Evolutionary conservation across 2,797 vertebrate species (phyloP).

Genomic region (Enteromius fasciolatus): DNA sequence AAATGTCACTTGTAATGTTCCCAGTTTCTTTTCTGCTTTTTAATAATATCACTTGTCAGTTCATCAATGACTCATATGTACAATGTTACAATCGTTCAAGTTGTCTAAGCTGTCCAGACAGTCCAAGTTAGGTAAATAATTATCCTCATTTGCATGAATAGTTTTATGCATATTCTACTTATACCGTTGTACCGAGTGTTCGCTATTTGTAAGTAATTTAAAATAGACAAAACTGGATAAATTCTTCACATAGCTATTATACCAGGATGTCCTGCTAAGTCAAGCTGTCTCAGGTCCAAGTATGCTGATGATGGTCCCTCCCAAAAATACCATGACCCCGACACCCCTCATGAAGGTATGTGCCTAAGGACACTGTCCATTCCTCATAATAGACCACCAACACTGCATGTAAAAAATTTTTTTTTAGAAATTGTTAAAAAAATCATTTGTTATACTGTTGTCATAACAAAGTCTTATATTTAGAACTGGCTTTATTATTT

Average conservation of each 20-base stretch:
- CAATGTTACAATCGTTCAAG: neutral
- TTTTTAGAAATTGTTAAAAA: too few species aligned
- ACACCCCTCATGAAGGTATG: neutral
- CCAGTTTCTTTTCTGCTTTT: slow-evolving; percentile 6
- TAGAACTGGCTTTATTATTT: neutral
- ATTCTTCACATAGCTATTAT: neutral
- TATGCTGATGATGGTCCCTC: slow-evolving; percentile 20
- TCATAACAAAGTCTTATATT: neutral
- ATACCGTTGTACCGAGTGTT: neutral
- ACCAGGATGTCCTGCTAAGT: neutral
- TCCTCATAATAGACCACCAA: neutral
- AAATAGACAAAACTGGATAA: neutral
- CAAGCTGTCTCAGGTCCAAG: slow-evolving; percentile 35
- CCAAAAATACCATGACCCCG: slow-evolving; percentile 12
- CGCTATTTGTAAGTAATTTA: neutral
- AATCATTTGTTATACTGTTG: neutral
- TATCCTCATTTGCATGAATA: neutral
- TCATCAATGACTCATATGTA: neutral
- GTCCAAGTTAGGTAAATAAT: neutral
- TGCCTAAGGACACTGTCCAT: slow-evolving; percentile 11
- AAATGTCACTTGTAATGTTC: neutral
- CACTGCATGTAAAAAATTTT: neutral
- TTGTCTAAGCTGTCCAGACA: neutral
- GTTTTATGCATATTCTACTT: neutral
- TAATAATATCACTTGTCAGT: neutral